Evolutionary conservation across 2,797 vertebrate genomes (phyloP).

Genomic region (Danio tinwini): DNA sequence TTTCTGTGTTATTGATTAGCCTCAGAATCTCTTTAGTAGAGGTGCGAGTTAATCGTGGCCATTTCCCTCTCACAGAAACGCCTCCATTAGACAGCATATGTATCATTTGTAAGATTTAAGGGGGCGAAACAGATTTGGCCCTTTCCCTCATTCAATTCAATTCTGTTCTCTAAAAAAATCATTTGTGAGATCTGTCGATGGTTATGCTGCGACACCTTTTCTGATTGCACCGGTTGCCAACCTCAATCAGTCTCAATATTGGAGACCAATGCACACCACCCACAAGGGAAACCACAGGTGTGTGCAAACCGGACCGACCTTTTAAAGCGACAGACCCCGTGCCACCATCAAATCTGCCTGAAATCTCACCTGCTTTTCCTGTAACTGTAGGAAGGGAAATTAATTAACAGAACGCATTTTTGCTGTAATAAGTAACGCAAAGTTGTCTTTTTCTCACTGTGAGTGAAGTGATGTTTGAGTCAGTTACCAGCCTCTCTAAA

Average conservation of each 20-base stretch:
- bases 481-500: constrained; percentile 10
- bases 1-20: constrained; percentile 34
- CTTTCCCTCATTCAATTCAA: constrained; percentile 49
- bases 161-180: constrained; percentile 40
- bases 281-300: not conserved
- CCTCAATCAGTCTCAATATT: constrained; percentile 31
- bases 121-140: constrained; percentile 36
- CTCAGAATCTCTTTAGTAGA: constrained; percentile 24
- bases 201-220: constrained; percentile 29
- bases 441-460: not conserved
- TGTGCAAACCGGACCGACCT: not conserved
- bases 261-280: not conserved
- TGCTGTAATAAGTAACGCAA: not conserved
- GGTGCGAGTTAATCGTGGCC: constrained; percentile 29
- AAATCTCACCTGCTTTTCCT: not conserved
- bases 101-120: constrained; percentile 63
- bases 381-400: not conserved
- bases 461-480: constrained; percentile 13
- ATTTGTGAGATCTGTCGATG: constrained; percentile 38
- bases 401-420: constrained; percentile 17
- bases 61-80: constrained; percentile 32
- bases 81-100: constrained; percentile 43
- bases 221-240: not conserved
- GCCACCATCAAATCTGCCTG: not conserved
- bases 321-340: not conserved